Evolutionary conservation across 2,888 invertebrate genomes (phyloP).

Genomic region (Aleiodes alternator): DNA sequence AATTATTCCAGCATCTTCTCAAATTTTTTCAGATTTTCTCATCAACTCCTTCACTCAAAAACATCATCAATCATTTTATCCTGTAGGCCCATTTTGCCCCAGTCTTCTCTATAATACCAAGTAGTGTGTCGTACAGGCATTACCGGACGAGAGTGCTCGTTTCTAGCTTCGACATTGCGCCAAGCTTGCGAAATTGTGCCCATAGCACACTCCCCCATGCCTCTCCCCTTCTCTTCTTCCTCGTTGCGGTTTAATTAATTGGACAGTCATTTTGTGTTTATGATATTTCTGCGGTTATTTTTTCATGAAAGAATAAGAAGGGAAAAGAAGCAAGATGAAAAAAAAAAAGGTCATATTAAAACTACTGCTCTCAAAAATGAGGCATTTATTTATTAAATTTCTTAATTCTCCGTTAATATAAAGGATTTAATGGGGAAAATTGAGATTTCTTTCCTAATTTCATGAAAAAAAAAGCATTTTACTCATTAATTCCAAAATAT

Average conservation of each 20-base stretch:
- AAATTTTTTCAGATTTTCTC: too few species aligned
- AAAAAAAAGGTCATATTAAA: background rate
- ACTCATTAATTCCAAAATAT: background rate
- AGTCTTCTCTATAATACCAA: constrained; percentile 7
- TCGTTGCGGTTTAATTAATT: constrained; percentile 45
- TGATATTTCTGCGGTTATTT: constrained; percentile 33
- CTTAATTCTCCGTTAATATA: too few species aligned
- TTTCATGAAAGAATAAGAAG: background rate
- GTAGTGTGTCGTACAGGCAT: constrained; percentile 18
- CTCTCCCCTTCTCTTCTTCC: constrained; percentile 19
- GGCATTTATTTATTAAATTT: too few species aligned
- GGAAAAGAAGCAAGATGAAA: too few species aligned
- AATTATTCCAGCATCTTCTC: too few species aligned
- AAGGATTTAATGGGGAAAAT: too few species aligned
- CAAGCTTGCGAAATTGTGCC: constrained; percentile 47
- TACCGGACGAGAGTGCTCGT: constrained; percentile 3
- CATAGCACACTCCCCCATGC: constrained; percentile 19
- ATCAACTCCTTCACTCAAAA: background rate
- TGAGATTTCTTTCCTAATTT: background rate
- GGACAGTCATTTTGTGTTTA: constrained; percentile 47
- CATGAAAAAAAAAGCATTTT: background rate
- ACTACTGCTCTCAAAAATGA: background rate
- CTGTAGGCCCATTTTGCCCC: background rate
- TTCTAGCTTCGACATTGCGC: constrained; percentile 14
- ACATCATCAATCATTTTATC: background rate